phyloP scores from a whole-genome alignment of 2,113 vertebrate species.

The Amazona vittata region DNA sequence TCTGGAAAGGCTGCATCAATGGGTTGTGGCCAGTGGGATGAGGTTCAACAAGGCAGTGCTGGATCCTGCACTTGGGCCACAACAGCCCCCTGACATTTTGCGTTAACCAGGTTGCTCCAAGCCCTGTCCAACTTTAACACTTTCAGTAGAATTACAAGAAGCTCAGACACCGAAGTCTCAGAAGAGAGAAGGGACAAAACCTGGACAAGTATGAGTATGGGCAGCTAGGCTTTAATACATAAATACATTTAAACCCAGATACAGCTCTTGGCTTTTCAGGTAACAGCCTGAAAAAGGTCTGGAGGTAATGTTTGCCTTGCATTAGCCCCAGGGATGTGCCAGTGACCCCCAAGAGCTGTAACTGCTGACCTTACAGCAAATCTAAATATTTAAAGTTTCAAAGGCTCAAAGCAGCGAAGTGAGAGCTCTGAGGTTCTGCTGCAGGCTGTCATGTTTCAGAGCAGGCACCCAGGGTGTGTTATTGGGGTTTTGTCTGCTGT shows the following conservation, averaged over 20 bases:
- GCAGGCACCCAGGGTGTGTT: background rate
- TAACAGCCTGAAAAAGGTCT: background rate
- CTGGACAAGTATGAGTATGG: background rate
- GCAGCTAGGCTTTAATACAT: background rate
- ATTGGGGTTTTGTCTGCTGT: background rate
- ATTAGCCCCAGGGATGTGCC: background rate
- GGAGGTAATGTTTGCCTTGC: background rate
- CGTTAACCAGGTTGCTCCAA: background rate
- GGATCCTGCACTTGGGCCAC: background rate
- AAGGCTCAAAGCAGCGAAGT: background rate
- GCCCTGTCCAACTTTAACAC: background rate
- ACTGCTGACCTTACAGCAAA: background rate
- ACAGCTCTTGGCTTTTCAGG: background rate
- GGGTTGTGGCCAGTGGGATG: background rate
- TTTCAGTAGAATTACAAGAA: background rate
- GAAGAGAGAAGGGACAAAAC: background rate
- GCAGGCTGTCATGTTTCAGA: background rate
- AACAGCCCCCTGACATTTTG: background rate
- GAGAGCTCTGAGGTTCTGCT: background rate
- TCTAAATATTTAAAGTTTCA: slow-evolving; percentile 61
- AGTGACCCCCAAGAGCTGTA: background rate
- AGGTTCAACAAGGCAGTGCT: background rate
- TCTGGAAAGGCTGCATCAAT: background rate
- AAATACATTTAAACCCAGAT: background rate
- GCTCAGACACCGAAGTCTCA: background rate